Evolutionary conservation across 2,113 vertebrate species (phyloP), one percentile per base, ranked within the genome.

Genomic region (Puffinus mauretanicus): DNA sequence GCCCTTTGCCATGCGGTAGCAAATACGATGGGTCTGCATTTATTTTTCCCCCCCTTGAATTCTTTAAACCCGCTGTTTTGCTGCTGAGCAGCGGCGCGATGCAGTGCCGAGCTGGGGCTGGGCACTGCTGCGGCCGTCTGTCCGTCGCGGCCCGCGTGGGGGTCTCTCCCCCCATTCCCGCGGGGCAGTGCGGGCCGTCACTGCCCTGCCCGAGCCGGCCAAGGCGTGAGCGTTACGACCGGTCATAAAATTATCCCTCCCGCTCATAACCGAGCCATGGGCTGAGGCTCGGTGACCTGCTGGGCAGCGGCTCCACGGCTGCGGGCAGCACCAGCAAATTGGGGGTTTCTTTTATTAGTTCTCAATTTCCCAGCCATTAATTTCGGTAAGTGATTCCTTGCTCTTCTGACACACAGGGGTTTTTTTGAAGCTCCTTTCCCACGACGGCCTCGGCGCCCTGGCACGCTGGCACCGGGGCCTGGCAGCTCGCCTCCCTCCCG

Each of bases 361-460:
- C 86, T 73, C 19, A 62, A 81, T 95, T 94, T 96, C 88, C 81
- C 90, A 86, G 91, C 75, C 87, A 49, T 96, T 92, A 73, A 87
- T 88, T 94, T 80, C 46, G 5, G 29, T 66, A 52, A 86, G 92
- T 86, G 96, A 52, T 62, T 85, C 71, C 60, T 70, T 73, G 55
- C 70, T 90, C 94, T 52, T 18, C 29, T 6, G 1, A n/a, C 79
- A 64, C 5, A 1, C 52, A 73, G 66, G 13, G 55, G 0, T 3
- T 49, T 69, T 76, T 71, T 34, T 12, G 13, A 76, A 77, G 66
- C 52, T 65, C 29, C 34, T 88, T 61, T 71, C 36, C 52, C 13
- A 2, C 15, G 55, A 34, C 1, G 14, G 27, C 42, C 75, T 64
- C 14, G 7, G 49, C 11, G 6, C 22, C 47, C 46, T 13, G 34